phyloP scores from a whole-genome alignment of 1,140 invertebrate genomes.

The Drosophila seguyi region DNA sequence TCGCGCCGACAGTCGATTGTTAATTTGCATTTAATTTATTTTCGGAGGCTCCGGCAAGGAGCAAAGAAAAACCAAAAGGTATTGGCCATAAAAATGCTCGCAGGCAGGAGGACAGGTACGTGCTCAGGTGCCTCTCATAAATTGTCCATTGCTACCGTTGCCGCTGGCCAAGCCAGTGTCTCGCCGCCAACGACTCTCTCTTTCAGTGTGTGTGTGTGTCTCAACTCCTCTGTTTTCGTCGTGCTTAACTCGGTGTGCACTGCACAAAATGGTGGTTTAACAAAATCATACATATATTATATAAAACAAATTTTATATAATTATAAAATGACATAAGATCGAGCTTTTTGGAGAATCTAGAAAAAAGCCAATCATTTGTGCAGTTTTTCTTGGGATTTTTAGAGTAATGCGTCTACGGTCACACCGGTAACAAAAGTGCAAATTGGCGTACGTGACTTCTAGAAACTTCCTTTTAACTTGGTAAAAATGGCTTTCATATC shows the following conservation, averaged over 20 bases:
- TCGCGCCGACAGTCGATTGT: constrained; percentile 46
- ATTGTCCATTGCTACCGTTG: constrained; percentile 47
- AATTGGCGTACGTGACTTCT: neutral
- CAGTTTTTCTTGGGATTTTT: neutral
- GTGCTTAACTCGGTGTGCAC: neutral
- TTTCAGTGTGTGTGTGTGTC: no score
- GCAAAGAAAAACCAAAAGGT: constrained; percentile 22
- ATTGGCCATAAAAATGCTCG: constrained; percentile 44
- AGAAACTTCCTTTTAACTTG: no score
- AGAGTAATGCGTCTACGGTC: neutral
- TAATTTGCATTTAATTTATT: constrained; percentile 62
- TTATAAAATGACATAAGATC: no score
- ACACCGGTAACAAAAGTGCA: neutral
- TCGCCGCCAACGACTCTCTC: neutral
- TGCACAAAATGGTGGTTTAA: neutral
- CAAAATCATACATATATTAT: no score
- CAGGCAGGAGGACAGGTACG: constrained; percentile 36
- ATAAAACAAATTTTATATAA: no score
- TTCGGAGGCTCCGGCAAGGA: constrained; percentile 17
- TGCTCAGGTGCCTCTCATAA: constrained; percentile 49
- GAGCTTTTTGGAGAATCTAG: no score
- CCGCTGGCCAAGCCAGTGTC: constrained; percentile 30
- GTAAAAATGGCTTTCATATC: neutral
- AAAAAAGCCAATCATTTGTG: neutral
- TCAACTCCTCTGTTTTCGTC: neutral